These are phyloP conservation scores for Burhinus oedicnemus DNA, from an alignment of 2,113 vertebrate genomes.

Conservation along the genomic window DNA sequence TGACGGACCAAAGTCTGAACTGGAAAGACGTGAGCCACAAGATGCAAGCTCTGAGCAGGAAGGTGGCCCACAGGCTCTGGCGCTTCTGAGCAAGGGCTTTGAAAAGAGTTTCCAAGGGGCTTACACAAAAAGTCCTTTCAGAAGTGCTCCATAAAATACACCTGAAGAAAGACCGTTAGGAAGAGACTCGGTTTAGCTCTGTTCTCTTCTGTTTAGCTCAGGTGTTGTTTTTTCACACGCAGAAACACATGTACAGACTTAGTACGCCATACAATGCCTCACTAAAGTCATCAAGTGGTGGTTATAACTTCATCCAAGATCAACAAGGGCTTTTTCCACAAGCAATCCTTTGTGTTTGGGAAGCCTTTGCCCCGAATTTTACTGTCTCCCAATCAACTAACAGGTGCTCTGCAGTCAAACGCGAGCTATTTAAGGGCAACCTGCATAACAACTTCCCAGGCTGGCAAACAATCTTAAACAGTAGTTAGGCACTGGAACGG, in stretches of 20 bases:
- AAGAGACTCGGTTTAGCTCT: not conserved
- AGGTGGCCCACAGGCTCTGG: not conserved
- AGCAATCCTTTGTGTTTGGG: constrained; percentile 56
- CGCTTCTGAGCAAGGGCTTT: not conserved
- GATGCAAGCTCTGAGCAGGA: not conserved
- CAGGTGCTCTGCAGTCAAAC: constrained; percentile 60
- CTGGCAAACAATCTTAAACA: constrained; percentile 23
- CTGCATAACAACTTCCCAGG: constrained; percentile 21
- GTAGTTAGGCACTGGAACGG: constrained; percentile 17
- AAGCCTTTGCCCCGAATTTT: constrained; percentile 62
- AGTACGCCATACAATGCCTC: constrained; percentile 22
- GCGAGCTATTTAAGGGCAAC: constrained; percentile 48
- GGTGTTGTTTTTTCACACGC: constrained; percentile 54
- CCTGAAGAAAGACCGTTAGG: constrained; percentile 33
- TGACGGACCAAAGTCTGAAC: not conserved
- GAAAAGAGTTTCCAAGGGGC: constrained; percentile 35
- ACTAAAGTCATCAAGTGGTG: constrained; percentile 33
- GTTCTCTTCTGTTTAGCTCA: constrained; percentile 38
- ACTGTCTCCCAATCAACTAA: constrained; percentile 49
- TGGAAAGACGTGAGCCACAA: not conserved
- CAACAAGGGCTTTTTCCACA: constrained; percentile 66
- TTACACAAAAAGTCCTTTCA: constrained; percentile 55
- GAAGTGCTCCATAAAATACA: constrained; percentile 33
- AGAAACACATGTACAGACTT: constrained; percentile 45
- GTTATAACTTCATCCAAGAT: constrained; percentile 58